A percentile compares a stretch with the other conserved stretches of the same genome.
Conservation (phyloP, 2,113 vertebrate species). For the Ibidorhyncha struthersii region DNA sequence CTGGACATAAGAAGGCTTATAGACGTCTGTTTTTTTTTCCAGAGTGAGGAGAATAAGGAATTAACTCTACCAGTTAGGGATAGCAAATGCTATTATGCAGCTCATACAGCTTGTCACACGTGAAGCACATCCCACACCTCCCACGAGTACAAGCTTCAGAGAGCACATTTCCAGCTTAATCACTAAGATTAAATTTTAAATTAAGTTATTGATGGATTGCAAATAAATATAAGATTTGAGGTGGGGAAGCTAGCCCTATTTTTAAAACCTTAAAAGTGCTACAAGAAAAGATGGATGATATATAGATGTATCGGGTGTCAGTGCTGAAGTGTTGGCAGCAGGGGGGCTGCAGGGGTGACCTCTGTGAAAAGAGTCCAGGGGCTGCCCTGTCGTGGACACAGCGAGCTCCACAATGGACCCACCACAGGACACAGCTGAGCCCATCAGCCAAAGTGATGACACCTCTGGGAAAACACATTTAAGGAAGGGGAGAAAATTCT, state of each 20-base stretch:
- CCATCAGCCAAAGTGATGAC: neutral
- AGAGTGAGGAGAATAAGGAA: neutral
- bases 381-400: neutral
- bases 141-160: neutral
- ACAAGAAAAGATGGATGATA: neutral
- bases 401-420: neutral
- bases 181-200: neutral
- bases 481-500: neutral
- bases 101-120: neutral
- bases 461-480: neutral
- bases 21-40: neutral
- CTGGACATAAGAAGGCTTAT: neutral
- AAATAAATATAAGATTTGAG: neutral
- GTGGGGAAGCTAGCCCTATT: neutral
- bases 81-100: neutral
- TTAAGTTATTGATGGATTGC: neutral
- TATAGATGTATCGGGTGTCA: neutral
- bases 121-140: neutral
- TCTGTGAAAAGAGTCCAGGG: neutral
- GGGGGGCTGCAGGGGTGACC: rapidly evolving
- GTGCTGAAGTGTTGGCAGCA: neutral
- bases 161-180: neutral
- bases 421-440: neutral
- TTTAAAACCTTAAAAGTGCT: neutral
- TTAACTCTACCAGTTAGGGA: neutral